Evolutionary conservation across 2,113 vertebrate genomes (phyloP).

Genomic region (Brienomyrus longianalis): DNA sequence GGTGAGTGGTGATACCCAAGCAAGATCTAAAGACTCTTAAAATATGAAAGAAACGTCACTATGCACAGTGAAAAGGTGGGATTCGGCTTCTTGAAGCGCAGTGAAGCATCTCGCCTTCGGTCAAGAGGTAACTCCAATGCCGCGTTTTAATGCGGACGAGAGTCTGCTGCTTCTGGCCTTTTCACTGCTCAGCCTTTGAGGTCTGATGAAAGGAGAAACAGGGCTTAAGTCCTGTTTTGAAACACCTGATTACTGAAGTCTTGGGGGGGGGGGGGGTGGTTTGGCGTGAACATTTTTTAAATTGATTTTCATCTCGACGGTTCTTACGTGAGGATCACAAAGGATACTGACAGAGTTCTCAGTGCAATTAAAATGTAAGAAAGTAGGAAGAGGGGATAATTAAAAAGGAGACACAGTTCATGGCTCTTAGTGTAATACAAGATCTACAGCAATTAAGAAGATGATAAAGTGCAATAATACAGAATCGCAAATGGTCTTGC

Average conservation of each 20-base stretch:
- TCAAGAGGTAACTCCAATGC: not conserved
- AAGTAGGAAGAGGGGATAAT: not conserved
- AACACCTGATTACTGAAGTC: not conserved
- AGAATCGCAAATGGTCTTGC: not conserved
- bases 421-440: not conserved
- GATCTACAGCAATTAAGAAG: not conserved
- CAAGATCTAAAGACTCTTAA: not conserved
- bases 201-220: not conserved
- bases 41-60: not conserved
- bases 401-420: not conserved
- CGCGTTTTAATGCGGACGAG: not conserved
- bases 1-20: not conserved
- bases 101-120: not conserved
- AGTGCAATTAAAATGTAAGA: too few species aligned
- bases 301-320: not conserved
- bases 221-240: not conserved
- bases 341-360: not conserved
- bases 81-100: not conserved
- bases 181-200: slow-evolving; percentile 6
- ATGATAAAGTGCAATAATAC: not conserved
- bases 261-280: not conserved
- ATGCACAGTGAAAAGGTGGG: not conserved
- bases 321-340: not conserved
- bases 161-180: too few species aligned
- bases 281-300: not conserved